phyloP scores from a whole-genome alignment of 2,888 invertebrate genomes.

The Cordilura impudica region DNA sequence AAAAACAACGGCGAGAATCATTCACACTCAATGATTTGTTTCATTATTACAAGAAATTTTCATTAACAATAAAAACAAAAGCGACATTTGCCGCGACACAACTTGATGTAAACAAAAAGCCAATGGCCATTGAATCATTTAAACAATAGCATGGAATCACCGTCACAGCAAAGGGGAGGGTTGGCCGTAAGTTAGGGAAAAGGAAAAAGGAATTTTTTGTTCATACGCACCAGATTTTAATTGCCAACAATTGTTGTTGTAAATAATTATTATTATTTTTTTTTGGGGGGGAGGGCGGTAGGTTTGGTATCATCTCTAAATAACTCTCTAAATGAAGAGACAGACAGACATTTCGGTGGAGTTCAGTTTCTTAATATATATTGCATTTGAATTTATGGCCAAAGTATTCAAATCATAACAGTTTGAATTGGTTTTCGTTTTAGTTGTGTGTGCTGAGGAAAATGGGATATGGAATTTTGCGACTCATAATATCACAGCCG shows the following conservation, averaged over 20 bases:
- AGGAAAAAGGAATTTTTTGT: slow-evolving; percentile 6
- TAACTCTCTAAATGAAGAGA: slow-evolving; percentile 26
- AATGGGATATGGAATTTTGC: slow-evolving; percentile 41
- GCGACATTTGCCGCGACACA: slow-evolving; percentile 62
- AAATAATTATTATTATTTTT: not conserved
- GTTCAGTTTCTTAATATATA: not conserved
- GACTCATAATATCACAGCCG: slow-evolving; percentile 45
- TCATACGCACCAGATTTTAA: slow-evolving; percentile 64
- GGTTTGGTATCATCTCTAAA: slow-evolving; percentile 37
- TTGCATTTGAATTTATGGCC: slow-evolving; percentile 26
- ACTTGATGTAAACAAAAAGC: slow-evolving; percentile 37
- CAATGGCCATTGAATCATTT: slow-evolving; percentile 54
- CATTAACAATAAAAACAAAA: slow-evolving; percentile 74
- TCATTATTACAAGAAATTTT: slow-evolving; percentile 77
- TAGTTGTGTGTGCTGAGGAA: too few relatives aligned
- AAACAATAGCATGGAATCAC: slow-evolving; percentile 5
- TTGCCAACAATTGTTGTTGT: slow-evolving; percentile 64
- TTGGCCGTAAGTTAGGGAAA: not conserved
- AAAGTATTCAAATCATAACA: slow-evolving; percentile 25
- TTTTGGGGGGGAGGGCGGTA: too few relatives aligned
- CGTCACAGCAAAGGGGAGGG: not conserved
- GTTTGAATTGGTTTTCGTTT: slow-evolving; percentile 8
- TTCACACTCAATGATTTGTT: slow-evolving; percentile 77
- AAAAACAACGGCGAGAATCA: slow-evolving; percentile 63
- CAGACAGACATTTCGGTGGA: not conserved